Evolutionary conservation across 2,888 invertebrate species (phyloP).

Genomic region (Melieria crassipennis): DNA sequence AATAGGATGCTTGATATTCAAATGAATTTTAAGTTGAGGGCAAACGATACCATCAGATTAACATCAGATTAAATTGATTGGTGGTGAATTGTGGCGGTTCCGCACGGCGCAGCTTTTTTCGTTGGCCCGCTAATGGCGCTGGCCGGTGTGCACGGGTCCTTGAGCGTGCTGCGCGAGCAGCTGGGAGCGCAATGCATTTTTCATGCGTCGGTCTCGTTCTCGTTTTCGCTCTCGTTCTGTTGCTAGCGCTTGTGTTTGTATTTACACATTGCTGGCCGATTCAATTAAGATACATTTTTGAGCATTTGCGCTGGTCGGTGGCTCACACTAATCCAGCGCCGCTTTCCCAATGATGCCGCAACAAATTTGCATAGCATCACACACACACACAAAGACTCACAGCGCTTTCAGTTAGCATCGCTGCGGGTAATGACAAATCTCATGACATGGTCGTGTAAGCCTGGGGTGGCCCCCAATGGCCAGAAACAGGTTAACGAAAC

Average conservation of each 20-base stretch:
- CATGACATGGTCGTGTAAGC: constrained; percentile 24
- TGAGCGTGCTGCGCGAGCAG: neutral
- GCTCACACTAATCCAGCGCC: constrained; percentile 5
- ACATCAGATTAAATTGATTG: constrained; percentile 59
- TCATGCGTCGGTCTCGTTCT: neutral
- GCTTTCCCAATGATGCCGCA: constrained; percentile 2
- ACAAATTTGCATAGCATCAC: constrained; percentile 23
- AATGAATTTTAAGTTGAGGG: constrained; percentile 63
- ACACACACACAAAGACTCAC: neutral
- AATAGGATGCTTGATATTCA: constrained; percentile 62
- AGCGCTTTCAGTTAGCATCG: neutral
- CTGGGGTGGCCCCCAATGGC: constrained; percentile 6
- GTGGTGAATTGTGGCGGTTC: constrained; percentile 9
- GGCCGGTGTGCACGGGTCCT: too few relatives aligned
- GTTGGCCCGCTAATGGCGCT: too few relatives aligned
- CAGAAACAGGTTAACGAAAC: neutral
- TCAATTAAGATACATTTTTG: too few relatives aligned
- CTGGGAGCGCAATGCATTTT: neutral
- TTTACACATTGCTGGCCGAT: too few relatives aligned
- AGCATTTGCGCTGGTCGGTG: too few relatives aligned
- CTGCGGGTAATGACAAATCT: constrained; percentile 33
- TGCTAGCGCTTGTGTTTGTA: constrained; percentile 8
- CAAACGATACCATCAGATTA: constrained; percentile 57
- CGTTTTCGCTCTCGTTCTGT: neutral
- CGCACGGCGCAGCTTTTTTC: neutral